Conservation (phyloP, 2,797 vertebrate species). For the Petrocephalus sullivani region DNA sequence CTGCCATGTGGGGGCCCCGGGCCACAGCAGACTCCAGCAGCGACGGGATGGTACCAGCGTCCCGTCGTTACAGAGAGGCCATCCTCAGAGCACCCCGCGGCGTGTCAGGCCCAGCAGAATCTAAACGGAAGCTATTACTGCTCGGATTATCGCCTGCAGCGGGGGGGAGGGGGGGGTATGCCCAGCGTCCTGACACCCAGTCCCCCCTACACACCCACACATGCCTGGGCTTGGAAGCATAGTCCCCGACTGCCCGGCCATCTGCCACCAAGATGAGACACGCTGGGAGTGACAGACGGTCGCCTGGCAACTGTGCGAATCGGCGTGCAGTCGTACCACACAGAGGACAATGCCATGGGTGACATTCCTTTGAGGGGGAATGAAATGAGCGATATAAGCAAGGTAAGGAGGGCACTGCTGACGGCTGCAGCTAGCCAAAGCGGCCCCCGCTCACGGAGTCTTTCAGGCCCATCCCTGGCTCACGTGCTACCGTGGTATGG, state of each 20-base stretch:
- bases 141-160: slow-evolving; percentile 52
- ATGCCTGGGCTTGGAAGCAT: slow-evolving; percentile 38
- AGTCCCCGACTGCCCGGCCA: slow-evolving; percentile 56
- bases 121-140: slow-evolving; percentile 59
- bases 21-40: background rate
- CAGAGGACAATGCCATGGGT: background rate
- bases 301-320: slow-evolving; percentile 47
- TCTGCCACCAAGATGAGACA: slow-evolving; percentile 59
- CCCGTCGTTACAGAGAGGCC: slow-evolving; percentile 22
- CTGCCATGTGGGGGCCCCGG: background rate
- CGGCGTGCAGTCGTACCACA: background rate
- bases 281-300: slow-evolving; percentile 52
- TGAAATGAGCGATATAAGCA: background rate
- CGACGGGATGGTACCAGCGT: background rate
- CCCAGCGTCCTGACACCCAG: background rate
- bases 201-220: background rate
- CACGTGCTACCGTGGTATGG: background rate
- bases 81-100: slow-evolving; percentile 39
- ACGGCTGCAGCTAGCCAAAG: background rate
- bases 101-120: slow-evolving; percentile 39
- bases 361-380: background rate
- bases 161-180: background rate
- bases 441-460: background rate
- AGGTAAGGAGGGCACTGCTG: background rate
- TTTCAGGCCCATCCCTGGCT: background rate